Conservation (phyloP, 2,113 vertebrate genomes). For the Australoheros scitulus region DNA sequence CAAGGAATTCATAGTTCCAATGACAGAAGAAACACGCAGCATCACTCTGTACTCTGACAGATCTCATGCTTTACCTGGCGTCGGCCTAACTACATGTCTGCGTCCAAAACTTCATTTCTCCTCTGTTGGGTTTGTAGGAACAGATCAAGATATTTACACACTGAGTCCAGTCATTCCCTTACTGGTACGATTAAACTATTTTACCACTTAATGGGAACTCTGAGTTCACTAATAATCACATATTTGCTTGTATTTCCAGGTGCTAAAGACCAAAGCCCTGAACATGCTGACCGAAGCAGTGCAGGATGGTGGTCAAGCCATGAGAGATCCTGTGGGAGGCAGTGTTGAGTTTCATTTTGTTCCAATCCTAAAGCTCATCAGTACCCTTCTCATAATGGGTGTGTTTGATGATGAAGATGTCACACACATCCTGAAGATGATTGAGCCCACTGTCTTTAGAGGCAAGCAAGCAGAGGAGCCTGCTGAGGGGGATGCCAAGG, state of each 20-base stretch:
- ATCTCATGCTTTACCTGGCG: slow-evolving; percentile 85
- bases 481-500: slow-evolving; percentile 48
- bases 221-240: not conserved
- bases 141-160: slow-evolving; percentile 80
- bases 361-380: slow-evolving; percentile 92
- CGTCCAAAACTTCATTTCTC: slow-evolving; percentile 90
- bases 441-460: slow-evolving; percentile 90
- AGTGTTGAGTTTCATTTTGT: slow-evolving; percentile 95
- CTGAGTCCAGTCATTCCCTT: slow-evolving; percentile 87
- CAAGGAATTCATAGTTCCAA: slow-evolving; percentile 93
- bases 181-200: slow-evolving; percentile 66
- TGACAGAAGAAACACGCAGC: slow-evolving; percentile 85
- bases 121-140: slow-evolving; percentile 83
- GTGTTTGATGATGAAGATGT: slow-evolving; percentile 88
- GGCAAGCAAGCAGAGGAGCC: slow-evolving; percentile 68
- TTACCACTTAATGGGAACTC: not conserved
- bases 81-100: slow-evolving; percentile 87
- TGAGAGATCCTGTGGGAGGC: slow-evolving; percentile 93
- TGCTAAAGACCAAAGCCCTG: slow-evolving; percentile 85
- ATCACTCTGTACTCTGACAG: slow-evolving; percentile 84
- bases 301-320: slow-evolving; percentile 89
- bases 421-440: slow-evolving; percentile 86
- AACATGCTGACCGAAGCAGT: slow-evolving; percentile 92
- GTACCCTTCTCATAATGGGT: slow-evolving; percentile 92
- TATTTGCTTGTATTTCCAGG: slow-evolving; percentile 69